Conservation (phyloP, 2,888 invertebrate genomes). For the Idaea dimidiata region DNA sequence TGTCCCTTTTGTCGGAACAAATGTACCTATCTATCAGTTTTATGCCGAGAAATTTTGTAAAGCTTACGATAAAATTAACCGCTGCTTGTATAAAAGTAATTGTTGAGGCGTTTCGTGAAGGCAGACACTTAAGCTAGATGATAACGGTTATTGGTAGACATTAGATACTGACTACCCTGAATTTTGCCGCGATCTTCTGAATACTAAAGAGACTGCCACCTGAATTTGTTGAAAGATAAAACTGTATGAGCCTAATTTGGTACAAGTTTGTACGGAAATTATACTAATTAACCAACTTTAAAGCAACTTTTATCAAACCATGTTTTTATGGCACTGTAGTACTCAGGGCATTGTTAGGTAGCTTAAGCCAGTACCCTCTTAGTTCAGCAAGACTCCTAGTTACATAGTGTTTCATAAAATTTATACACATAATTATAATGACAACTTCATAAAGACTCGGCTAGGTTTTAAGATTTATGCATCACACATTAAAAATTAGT, state of each 20-base stretch:
- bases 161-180: conserved; percentile 57
- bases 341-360: too few relatives aligned
- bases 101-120: conserved; percentile 55
- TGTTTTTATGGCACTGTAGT: too few relatives aligned
- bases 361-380: too few relatives aligned
- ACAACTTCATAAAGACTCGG: too few relatives aligned
- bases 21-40: background rate
- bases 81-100: conserved; percentile 59
- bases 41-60: background rate
- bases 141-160: conserved; percentile 70
- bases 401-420: too few relatives aligned
- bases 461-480: too few relatives aligned
- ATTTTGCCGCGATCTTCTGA: conserved; percentile 45
- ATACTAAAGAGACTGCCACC: conserved; percentile 42
- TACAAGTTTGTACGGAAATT: background rate
- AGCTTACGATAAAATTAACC: conserved; percentile 41
- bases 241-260: background rate
- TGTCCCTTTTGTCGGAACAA: background rate
- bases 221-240: background rate
- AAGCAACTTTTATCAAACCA: too few relatives aligned
- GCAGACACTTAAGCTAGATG: conserved; percentile 55
- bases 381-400: too few relatives aligned
- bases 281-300: background rate
- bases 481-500: too few relatives aligned
- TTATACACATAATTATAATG: too few relatives aligned